Conservation (phyloP, 2,888 invertebrate species). For the Orthonevra nobilis region DNA sequence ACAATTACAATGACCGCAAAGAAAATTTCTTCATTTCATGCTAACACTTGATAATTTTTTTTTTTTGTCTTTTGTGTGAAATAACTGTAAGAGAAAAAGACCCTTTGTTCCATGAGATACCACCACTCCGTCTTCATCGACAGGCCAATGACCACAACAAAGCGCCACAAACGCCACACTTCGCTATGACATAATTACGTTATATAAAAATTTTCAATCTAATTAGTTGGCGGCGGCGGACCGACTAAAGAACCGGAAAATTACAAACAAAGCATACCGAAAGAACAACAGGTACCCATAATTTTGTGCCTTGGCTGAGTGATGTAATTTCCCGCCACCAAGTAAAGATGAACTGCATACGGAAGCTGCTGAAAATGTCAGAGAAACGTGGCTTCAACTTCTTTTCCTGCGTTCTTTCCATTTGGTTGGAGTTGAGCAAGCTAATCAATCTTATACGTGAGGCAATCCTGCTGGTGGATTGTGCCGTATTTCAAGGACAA, state of each 20-base stretch:
- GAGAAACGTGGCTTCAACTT: too few relatives aligned
- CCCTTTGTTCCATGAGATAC: constrained; percentile 43
- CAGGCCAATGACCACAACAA: constrained; percentile 62
- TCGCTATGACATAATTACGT: constrained; percentile 62
- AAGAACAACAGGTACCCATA: constrained; percentile 26
- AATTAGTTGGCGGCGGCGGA: constrained; percentile 58
- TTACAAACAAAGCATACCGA: constrained; percentile 31
- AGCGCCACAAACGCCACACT: not conserved
- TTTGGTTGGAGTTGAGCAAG: too few relatives aligned
- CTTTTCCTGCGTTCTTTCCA: too few relatives aligned
- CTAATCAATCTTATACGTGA: too few relatives aligned
- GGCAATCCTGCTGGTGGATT: too few relatives aligned
- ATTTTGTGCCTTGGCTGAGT: constrained; percentile 29
- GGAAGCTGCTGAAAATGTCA: too few relatives aligned
- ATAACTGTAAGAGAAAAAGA: constrained; percentile 51
- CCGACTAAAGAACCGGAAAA: constrained; percentile 29
- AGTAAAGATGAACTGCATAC: too few relatives aligned
- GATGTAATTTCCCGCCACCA: constrained; percentile 42
- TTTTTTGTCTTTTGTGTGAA: not conserved
- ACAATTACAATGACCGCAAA: not conserved
- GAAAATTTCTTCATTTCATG: constrained; percentile 17
- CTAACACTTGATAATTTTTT: not conserved
- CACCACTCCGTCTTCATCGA: constrained; percentile 26
- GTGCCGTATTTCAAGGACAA: not conserved
- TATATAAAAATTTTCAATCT: constrained; percentile 61